Evolutionary conservation across 2,797 vertebrate species (phyloP), one percentile per base, ranked within the genome.

Genomic region (Limnodromus scolopaceus): DNA sequence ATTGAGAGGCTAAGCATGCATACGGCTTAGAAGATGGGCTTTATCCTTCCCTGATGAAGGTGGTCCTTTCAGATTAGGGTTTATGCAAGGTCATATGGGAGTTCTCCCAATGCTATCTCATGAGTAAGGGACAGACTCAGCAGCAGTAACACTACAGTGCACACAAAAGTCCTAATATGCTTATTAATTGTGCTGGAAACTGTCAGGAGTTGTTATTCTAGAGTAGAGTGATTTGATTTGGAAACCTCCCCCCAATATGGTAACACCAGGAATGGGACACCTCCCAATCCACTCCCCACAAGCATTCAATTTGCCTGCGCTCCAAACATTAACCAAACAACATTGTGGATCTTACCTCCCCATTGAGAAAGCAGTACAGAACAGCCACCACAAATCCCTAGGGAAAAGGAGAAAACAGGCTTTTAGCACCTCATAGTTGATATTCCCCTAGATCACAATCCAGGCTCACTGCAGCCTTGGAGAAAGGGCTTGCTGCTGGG

Each of bases 341-440:
- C 3, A 4, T 11, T 27, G 48, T 16, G 12, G 57, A 13, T 49
- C 98, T 98, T 97, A 98, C 98, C 98, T 98, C 98, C 0, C 98
- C 98, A 2, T 98, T 98, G 92, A 99, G 98, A 94, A 99, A 99
- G 96, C 99, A 99, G 97, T 99, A 99, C 41, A 99, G 99, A 25
- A 99, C 97, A 2, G 99, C 99, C 13, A 99, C 99, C 92, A 99
- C 99, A 61, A 99, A 99, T 13, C 99, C 99, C 99, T 99, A 95
- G 63, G 80, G 69, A 86, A 88, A 92, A 89, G 38, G 16, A 90
- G 61, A 87, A 20, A 69, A 84, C 30, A 74, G 49, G 46, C 24
- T 87, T 83, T 34, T 43, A 92, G 80, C 36, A 92, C 43, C 54
- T 60, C 22, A 16, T 30, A 76, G 68, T 12, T 41, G 36, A 58